Evolutionary conservation across 1,140 invertebrate species (phyloP), one percentile per base, ranked within the genome.

Genomic region (Mizuhopecten yessoensis): DNA sequence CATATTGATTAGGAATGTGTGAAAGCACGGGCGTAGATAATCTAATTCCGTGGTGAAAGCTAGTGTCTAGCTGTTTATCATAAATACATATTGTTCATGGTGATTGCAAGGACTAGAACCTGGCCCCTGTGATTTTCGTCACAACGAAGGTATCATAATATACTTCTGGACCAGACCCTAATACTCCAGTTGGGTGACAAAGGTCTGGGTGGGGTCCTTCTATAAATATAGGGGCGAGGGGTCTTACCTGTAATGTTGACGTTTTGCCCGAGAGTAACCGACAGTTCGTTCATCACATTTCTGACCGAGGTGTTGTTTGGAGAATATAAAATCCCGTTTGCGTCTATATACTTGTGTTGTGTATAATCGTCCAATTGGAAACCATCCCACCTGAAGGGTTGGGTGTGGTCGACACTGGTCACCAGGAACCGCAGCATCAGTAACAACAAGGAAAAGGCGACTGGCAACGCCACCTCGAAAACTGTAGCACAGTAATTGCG

Each of bases 361-460:
- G 57, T 29, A 17, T 29, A 29, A 5, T 75, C 23, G 23, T 75
- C n/a, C 5, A 13, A 5, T 0, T 1, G n/a, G 57, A 75, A 75
- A 1, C 9, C 23, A 5, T 17, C 57, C 57, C 57, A 75, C 57
- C 3, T 9, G 57, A 75, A 75, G 23, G 57, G 57, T n/a, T 75
- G 57, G 57, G 57, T 29, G 57, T 75, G 57, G 57, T 75, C 57
- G 15, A 75, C 57, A 75, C 57, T 75, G 57, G 57, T 75, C 11
- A 75, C 57, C 57, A 75, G 11, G 57, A 75, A 75, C n/a, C 57
- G 57, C 57, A 75, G n/a, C 57, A 75, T 75, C 57, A 75, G 57
- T n/a, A 75, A n/a, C 57, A 75, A 29, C n/a, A 75, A 29, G 1
- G 57, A 75, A 29, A 75, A 75, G 9, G 57, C 57, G 23, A 75